Percentiles rank a stretch among this genome's conserved stretches.
phyloP scores from a whole-genome alignment of 2,888 invertebrate genomes.

The Acanthosepion lycidas region DNA sequence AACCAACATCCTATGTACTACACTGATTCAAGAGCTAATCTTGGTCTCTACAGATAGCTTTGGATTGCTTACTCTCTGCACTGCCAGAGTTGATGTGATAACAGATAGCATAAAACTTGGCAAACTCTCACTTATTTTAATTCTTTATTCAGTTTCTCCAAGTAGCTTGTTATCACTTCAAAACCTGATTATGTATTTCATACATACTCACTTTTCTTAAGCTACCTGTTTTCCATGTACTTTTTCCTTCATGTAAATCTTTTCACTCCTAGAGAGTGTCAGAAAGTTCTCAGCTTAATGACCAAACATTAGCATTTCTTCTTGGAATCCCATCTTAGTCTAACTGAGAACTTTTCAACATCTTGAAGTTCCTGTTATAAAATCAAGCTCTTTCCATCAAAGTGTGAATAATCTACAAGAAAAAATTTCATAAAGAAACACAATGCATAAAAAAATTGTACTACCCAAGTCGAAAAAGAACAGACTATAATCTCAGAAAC shows the following conservation, averaged over 20 bases:
- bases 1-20: not conserved
- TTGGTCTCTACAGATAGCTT: not conserved
- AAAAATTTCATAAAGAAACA: not conserved
- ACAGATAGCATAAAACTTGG: not conserved
- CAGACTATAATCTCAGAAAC: not conserved
- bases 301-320: too few relatives aligned
- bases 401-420: not conserved
- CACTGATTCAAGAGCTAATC: not conserved
- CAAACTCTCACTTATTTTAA: not conserved
- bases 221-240: not conserved
- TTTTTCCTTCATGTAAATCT: not conserved
- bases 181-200: not conserved
- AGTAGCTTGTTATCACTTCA: not conserved
- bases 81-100: constrained; percentile 2
- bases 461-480: not conserved
- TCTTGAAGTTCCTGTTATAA: not conserved
- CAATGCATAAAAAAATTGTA: not conserved
- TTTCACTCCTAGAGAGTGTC: not conserved
- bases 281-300: too few relatives aligned
- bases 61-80: constrained; percentile 20
- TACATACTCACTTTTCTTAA: not conserved
- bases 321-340: too few relatives aligned
- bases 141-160: constrained; percentile 4
- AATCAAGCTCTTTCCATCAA: not conserved
- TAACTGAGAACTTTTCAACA: too few relatives aligned